These are phyloP conservation scores for Himalopsyche phryganea DNA, from an alignment of 1,140 invertebrate species.

Conservation along the genomic window DNA sequence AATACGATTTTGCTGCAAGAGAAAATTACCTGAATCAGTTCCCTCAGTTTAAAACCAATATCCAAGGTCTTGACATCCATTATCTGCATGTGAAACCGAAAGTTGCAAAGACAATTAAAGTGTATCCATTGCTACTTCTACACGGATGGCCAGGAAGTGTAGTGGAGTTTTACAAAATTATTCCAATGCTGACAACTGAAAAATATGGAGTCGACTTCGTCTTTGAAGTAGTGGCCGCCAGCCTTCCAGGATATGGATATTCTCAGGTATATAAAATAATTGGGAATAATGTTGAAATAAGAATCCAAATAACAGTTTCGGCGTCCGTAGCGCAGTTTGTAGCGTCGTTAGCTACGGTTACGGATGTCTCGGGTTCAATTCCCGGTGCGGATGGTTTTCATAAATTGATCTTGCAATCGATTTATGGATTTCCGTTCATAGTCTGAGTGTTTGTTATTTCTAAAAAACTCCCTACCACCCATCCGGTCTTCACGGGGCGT, in stretches of 20 bases:
- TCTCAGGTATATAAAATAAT: slow-evolving; percentile 53
- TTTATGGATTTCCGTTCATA: no score
- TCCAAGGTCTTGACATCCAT: slow-evolving; percentile 68
- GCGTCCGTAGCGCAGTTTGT: no score
- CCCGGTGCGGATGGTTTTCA: no score
- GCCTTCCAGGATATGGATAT: slow-evolving; percentile 74
- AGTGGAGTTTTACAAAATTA: slow-evolving; percentile 73
- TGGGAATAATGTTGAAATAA: no score
- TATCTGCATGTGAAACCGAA: slow-evolving; percentile 61
- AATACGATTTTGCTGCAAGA: slow-evolving; percentile 68
- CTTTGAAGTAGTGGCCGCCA: slow-evolving; percentile 75
- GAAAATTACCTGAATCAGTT: slow-evolving; percentile 66
- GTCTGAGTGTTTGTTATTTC: no score
- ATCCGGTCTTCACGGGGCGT: no score
- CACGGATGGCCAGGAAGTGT: slow-evolving; percentile 86
- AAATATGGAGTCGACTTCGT: slow-evolving; percentile 59
- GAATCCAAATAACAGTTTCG: no score
- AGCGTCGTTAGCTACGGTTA: no score
- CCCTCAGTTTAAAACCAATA: slow-evolving; percentile 66
- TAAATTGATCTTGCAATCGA: no score
- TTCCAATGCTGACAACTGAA: slow-evolving; percentile 65
- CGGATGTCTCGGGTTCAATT: no score
- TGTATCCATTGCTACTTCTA: slow-evolving; percentile 66
- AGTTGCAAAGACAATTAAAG: slow-evolving; percentile 48
- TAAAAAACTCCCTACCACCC: no score